Evolutionary conservation across 92 coral and sea anemone genomes (phyloP).

Genomic region (Paramuricea clavata): DNA sequence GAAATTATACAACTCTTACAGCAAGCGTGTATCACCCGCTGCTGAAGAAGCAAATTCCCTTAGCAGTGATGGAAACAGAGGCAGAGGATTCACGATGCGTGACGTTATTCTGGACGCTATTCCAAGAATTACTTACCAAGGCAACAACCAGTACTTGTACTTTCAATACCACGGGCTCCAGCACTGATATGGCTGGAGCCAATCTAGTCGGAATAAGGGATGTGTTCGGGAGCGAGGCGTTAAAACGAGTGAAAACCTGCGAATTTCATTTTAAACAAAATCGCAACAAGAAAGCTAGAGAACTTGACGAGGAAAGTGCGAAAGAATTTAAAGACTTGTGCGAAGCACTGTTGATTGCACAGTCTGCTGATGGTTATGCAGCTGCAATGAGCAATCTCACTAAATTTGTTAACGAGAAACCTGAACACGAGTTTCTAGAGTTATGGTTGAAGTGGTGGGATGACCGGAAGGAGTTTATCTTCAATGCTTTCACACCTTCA

Average conservation of each 20-base stretch:
- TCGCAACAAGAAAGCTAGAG: not conserved
- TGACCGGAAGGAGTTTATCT: conserved; percentile 45
- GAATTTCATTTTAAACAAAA: conserved; percentile 46
- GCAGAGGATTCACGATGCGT: conserved; percentile 41
- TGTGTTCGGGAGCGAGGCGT: conserved; percentile 41
- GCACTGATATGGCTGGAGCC: conserved; percentile 56
- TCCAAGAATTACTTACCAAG: conserved; percentile 49
- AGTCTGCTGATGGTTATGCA: conserved; percentile 24
- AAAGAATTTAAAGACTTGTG: conserved; percentile 29
- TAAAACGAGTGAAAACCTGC: not conserved
- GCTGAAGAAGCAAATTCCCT: conserved; percentile 35
- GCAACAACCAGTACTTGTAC: conserved; percentile 18
- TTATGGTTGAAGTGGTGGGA: conserved; percentile 58
- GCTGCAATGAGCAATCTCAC: conserved; percentile 2
- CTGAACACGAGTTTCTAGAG: conserved; percentile 11
- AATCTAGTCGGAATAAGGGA: conserved; percentile 27
- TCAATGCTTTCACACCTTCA: conserved; percentile 51
- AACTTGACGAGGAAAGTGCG: not conserved
- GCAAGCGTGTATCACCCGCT: conserved; percentile 65
- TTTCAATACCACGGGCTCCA: conserved; percentile 51
- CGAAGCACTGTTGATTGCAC: conserved; percentile 20
- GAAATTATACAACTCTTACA: conserved; percentile 56
- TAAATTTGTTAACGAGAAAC: conserved; percentile 6
- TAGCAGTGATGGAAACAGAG: conserved; percentile 47
- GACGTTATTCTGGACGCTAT: conserved; percentile 45